Percentiles rank a stretch among this genome's conserved stretches.
phyloP scores from a whole-genome alignment of 2,888 invertebrate species.

The Agapostemon virescens region DNA sequence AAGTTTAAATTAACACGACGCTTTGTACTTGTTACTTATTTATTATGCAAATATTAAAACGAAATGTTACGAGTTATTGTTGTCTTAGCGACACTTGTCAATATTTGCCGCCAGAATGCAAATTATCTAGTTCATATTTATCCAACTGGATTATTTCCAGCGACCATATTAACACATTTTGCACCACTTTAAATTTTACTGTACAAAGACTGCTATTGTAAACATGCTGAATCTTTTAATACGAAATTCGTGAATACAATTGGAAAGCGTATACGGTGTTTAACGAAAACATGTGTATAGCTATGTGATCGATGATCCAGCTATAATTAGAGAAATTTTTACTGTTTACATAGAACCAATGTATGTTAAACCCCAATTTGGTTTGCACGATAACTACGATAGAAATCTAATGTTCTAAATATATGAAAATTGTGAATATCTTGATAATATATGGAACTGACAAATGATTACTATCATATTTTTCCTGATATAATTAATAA shows the following conservation, averaged over 20 bases:
- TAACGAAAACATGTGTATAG: too few relatives aligned
- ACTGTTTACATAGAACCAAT: too few relatives aligned
- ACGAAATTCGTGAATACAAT: background rate
- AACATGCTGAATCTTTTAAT: background rate
- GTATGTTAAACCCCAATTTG: too few relatives aligned
- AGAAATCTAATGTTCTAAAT: too few relatives aligned
- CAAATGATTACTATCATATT: too few relatives aligned
- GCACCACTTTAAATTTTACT: background rate
- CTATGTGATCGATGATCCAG: too few relatives aligned
- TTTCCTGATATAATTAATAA: too few relatives aligned
- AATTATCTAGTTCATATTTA: background rate
- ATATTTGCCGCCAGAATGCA: background rate
- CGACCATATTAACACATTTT: background rate
- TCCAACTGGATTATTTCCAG: background rate
- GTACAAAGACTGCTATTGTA: background rate
- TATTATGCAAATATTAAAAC: background rate
- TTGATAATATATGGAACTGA: too few relatives aligned
- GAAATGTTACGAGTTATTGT: background rate
- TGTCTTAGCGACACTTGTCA: background rate
- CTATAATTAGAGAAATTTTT: too few relatives aligned
- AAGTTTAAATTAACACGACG: background rate
- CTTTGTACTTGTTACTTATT: background rate
- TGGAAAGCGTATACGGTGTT: background rate
- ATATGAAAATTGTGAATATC: too few relatives aligned
- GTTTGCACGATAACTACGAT: too few relatives aligned